A percentile compares a stretch with the other conserved stretches of the same genome.
phyloP scores from a whole-genome alignment of 2,113 vertebrate genomes.

The Pyxicephalus adspersus region DNA sequence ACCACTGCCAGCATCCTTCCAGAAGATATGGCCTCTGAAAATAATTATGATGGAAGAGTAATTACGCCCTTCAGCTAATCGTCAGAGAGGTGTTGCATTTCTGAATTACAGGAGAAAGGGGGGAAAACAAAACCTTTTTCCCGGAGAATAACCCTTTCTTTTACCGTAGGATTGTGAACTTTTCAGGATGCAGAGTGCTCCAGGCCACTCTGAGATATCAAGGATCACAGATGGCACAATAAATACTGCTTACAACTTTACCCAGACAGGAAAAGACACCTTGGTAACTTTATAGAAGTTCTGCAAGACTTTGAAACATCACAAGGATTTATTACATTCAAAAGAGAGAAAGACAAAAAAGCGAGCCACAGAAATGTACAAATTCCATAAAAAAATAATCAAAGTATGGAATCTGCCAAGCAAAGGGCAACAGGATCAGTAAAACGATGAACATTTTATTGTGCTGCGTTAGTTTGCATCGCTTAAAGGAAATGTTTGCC shows the following conservation, averaged over 20 bases:
- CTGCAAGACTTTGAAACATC: not conserved
- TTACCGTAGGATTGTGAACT: not conserved
- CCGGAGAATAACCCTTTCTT: not conserved
- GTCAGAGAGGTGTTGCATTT: not conserved
- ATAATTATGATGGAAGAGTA: slow-evolving; percentile 16
- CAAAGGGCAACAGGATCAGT: no score
- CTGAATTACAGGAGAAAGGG: not conserved
- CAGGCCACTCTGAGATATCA: not conserved
- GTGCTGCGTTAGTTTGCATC: no score
- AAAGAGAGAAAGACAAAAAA: no score
- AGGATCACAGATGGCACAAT: slow-evolving; percentile 11
- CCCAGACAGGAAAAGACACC: slow-evolving; percentile 13
- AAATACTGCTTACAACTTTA: not conserved
- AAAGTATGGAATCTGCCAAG: no score
- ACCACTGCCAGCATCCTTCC: not conserved
- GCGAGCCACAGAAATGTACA: no score
- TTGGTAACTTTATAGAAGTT: not conserved
- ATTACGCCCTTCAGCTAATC: slow-evolving; percentile 13
- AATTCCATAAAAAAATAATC: no score
- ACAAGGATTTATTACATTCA: not conserved
- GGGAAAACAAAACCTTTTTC: not conserved
- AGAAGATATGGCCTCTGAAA: not conserved
- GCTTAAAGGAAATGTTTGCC: no score
- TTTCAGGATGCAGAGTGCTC: not conserved
- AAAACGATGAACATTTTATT: no score